phyloP scores from a whole-genome alignment of 2,888 invertebrate genomes.

The Mystacides longicornis region DNA sequence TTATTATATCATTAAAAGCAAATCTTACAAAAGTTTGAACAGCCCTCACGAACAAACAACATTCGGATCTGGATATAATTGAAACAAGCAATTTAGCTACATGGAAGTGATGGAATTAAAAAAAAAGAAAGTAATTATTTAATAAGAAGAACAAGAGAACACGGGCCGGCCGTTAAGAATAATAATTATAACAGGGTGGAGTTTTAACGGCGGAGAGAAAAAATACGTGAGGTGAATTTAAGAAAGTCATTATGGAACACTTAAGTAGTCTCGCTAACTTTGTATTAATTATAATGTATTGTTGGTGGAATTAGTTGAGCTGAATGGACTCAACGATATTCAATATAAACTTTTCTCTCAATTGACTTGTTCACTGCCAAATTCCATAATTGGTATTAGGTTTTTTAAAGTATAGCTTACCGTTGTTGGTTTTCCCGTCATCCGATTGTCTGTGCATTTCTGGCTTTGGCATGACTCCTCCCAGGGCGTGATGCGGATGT shows the following conservation, averaged over 20 bases:
- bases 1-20: no score
- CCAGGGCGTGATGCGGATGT: slow-evolving; percentile 65
- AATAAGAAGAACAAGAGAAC: background rate
- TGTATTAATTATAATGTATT: background rate
- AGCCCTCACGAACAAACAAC: no score
- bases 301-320: background rate
- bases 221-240: slow-evolving; percentile 10
- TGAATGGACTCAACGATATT: no score
- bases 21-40: no score
- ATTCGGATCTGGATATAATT: no score
- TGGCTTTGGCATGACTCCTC: slow-evolving; percentile 64
- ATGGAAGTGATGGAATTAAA: no score
- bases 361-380: no score
- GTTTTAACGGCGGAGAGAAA: background rate
- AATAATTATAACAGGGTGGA: background rate
- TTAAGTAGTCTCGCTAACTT: slow-evolving; percentile 2
- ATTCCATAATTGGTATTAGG: no score
- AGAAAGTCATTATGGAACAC: slow-evolving; percentile 16
- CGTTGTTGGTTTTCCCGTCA: slow-evolving; percentile 69
- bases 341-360: no score
- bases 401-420: slow-evolving; percentile 38
- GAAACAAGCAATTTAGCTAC: no score
- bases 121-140: background rate
- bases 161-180: background rate
- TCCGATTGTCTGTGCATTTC: slow-evolving; percentile 53